Conservation (phyloP, 2,113 vertebrate species). For the Electrona antarctica region DNA sequence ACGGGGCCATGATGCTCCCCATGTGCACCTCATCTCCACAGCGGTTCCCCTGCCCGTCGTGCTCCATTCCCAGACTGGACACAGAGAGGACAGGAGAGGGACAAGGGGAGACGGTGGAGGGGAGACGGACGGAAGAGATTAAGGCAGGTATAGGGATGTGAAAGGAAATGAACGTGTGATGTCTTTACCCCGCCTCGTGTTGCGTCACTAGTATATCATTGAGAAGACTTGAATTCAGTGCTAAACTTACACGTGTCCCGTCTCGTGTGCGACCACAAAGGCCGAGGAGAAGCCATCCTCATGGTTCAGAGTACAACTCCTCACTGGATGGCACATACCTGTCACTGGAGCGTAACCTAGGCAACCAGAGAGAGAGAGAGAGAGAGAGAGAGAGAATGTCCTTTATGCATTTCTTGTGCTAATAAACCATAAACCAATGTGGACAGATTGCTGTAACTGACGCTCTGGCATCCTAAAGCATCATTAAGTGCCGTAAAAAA, state of each 20-base stretch:
- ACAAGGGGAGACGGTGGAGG: neutral
- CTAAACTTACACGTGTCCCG: conserved; percentile 95
- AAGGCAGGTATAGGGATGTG: neutral
- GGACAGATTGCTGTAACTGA: too few species aligned
- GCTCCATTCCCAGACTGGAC: conserved; percentile 94
- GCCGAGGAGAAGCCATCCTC: conserved; percentile 98
- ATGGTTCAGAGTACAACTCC: conserved; percentile 97
- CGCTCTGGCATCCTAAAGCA: too few species aligned
- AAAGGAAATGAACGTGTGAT: neutral
- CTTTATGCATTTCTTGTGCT: too few species aligned
- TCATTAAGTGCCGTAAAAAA: too few species aligned
- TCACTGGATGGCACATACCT: conserved; percentile 96
- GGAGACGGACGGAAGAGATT: conserved; percentile 14
- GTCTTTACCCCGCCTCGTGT: neutral
- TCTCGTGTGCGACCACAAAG: conserved; percentile 97
- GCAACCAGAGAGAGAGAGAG: conserved; percentile 18
- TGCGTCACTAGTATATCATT: too few species aligned
- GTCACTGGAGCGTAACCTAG: conserved; percentile 96
- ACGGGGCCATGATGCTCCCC: conserved; percentile 98
- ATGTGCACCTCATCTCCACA: conserved; percentile 96
- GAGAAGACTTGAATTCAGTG: neutral
- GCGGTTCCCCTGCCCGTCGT: conserved; percentile 95
- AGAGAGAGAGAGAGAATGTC: neutral
- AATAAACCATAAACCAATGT: too few species aligned
- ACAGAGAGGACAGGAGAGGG: neutral